Conservation (phyloP, 2,113 vertebrate species). For the Entomyzon cyanotis region DNA sequence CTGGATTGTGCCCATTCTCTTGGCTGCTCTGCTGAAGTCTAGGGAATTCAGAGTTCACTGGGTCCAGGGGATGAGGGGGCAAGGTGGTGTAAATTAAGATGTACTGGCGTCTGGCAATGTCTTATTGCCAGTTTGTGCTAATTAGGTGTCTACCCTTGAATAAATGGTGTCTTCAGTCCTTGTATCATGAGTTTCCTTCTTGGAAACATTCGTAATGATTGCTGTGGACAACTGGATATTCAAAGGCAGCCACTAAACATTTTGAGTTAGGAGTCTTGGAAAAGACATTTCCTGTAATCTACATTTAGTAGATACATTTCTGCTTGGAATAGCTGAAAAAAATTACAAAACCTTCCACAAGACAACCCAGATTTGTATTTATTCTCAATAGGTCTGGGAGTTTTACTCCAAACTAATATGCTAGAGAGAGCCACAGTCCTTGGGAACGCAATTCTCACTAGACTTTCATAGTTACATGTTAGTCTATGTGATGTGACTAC, state of each 20-base stretch:
- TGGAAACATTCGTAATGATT: neutral
- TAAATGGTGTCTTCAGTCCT: neutral
- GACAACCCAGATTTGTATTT: neutral
- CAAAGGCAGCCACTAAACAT: neutral
- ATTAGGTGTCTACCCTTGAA: neutral
- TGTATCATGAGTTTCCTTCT: neutral
- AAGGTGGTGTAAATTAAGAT: neutral
- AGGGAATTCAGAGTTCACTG: neutral
- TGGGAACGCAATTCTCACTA: neutral
- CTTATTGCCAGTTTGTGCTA: neutral
- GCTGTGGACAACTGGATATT: neutral
- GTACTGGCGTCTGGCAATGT: neutral
- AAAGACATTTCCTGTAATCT: neutral
- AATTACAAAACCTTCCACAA: neutral
- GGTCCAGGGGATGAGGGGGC: neutral
- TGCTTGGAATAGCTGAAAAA: neutral
- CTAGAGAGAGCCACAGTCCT: neutral
- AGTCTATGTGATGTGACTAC: neutral
- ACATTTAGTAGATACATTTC: neutral
- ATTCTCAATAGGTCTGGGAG: neutral
- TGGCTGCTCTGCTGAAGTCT: neutral
- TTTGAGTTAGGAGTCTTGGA: neutral
- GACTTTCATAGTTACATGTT: neutral
- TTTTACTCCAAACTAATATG: neutral
- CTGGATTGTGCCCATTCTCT: rapidly evolving